Evolutionary conservation across 2,113 vertebrate species (phyloP), one percentile per base, ranked within the genome.

Genomic region (Sisor rabdophorus): DNA sequence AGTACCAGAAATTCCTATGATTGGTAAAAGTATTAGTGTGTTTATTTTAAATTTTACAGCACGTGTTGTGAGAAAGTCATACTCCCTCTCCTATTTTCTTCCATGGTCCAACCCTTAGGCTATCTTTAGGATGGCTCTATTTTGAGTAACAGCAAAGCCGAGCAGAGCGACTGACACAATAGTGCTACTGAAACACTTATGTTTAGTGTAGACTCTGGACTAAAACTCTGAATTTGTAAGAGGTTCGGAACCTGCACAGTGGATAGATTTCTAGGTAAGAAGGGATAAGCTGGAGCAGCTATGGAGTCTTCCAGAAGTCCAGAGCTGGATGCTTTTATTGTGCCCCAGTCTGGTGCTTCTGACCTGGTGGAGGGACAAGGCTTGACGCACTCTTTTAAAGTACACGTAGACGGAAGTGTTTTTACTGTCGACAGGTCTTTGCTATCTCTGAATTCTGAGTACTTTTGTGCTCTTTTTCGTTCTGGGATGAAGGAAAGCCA

Each of bases 401-500:
- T 98, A 73, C 86, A 87, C 65, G 94, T 98, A 84, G 94, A 93
- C 71, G 91, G 88, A n/a, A 90, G 92, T 69, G 86, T 87, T 0
- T 97, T 99, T 85, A 87, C 81, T 0, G 90, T 93, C 20, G 94
- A 96, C 64, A 93, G 90, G 64, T 72, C 79, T 8, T 65, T 95
- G 83, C 86, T 98, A 71, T 86, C 85, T 32, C 88, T 86, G 73
- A 81, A 91, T 88, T 95, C 94, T 3, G 93, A 92, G 79, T 99
- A 96, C 85, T 99, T 99, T 88, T 80, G 90, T 0, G 97, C 94
- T 55, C 95, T 99, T 12, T 99, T 98, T 86, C 92, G 91, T 40
- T 98, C 96, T 0, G 95, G 95, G 78, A 99, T 99, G 97, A 87
- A 69, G 53, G 97, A 98, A 81, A 93, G 94, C 75, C 87, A 73